These are phyloP conservation scores for Torymus texanus DNA, from an alignment of 2,888 invertebrate species.

Conservation along the genomic window DNA sequence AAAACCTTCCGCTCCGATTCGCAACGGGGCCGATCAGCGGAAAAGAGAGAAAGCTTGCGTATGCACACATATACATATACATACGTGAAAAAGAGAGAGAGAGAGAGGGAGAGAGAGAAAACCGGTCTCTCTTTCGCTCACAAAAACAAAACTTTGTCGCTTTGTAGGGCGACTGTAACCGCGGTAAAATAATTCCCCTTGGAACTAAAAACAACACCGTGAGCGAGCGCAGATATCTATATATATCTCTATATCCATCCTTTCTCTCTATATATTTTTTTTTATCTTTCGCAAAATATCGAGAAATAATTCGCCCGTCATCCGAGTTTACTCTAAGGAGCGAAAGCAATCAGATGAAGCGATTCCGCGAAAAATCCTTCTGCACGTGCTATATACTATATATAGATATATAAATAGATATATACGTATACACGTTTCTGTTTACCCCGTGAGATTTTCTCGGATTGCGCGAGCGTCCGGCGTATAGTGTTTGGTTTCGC, in stretches of 20 bases:
- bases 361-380: not conserved
- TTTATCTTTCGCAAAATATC: constrained; percentile 36
- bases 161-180: not conserved
- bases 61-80: too few relatives aligned
- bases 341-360: constrained; percentile 46
- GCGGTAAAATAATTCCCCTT: constrained; percentile 31
- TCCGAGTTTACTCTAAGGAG: constrained; percentile 43
- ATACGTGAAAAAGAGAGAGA: too few relatives aligned
- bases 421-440: constrained; percentile 14
- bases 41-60: too few relatives aligned
- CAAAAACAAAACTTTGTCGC: not conserved
- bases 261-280: constrained; percentile 12
- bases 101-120: not conserved
- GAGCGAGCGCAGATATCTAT: too few relatives aligned
- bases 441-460: constrained; percentile 45
- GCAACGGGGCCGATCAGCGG: not conserved
- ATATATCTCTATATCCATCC: too few relatives aligned
- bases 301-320: constrained; percentile 48
- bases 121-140: not conserved
- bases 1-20: constrained; percentile 3
- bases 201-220: constrained; percentile 30
- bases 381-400: not conserved
- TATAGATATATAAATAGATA: too few relatives aligned
- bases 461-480: constrained; percentile 15
- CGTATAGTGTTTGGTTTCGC: constrained; percentile 43